Percentiles rank a stretch among this genome's conserved stretches.
Conservation (phyloP, 2,113 vertebrate genomes). For the Paradisaea rubra region DNA sequence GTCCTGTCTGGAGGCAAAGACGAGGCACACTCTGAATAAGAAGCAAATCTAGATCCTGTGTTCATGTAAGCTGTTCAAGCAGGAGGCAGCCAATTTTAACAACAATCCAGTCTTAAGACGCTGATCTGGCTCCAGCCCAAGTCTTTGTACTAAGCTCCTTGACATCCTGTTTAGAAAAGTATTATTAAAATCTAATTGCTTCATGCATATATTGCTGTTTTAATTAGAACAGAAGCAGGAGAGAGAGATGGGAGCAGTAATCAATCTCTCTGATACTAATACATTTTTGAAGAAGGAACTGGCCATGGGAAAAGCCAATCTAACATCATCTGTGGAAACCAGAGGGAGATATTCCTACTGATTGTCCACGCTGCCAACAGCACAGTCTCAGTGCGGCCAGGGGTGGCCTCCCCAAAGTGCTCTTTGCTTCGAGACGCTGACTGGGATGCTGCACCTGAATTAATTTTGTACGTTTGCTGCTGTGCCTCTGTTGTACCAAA, state of each 20-base stretch:
- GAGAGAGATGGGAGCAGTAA: background rate
- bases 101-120: background rate
- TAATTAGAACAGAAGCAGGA: constrained; percentile 27
- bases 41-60: background rate
- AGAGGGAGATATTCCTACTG: background rate
- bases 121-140: constrained; percentile 6
- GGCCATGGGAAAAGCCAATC: background rate
- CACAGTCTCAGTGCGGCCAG: background rate
- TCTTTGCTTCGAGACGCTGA: background rate
- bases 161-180: constrained; percentile 45
- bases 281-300: background rate
- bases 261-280: background rate
- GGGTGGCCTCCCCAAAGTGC: background rate
- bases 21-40: background rate
- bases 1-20: background rate
- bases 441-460: background rate
- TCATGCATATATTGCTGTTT: constrained; percentile 7
- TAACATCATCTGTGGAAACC: background rate
- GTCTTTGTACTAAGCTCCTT: constrained; percentile 25
- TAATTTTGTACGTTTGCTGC: background rate
- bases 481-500: constrained; percentile 12
- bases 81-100: background rate
- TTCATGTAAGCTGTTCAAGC: background rate
- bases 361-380: background rate
- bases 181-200: constrained; percentile 51